Conservation (phyloP, 2,113 vertebrate genomes). For the Corythornis vintsioides region DNA sequence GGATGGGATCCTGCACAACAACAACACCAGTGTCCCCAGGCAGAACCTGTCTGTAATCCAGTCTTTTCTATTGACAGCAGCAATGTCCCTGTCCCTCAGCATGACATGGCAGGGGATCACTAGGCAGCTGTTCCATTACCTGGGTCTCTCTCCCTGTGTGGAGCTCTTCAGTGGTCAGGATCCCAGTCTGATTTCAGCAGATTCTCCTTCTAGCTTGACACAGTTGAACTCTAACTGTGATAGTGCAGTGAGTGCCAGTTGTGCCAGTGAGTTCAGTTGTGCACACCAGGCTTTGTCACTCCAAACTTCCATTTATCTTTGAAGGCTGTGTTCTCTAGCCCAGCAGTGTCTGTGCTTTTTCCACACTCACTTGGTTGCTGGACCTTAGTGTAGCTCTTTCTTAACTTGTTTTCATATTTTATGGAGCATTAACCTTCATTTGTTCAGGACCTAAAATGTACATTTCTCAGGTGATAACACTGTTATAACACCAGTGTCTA, state of each 20-base stretch:
- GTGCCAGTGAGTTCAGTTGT: neutral
- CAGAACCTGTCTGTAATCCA: neutral
- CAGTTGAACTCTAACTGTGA: rapidly evolving
- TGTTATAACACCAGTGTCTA: neutral
- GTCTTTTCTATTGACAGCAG: neutral
- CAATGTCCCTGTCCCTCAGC: neutral
- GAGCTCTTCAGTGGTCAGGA: neutral
- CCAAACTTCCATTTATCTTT: neutral
- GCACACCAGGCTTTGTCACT: neutral
- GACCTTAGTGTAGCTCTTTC: neutral
- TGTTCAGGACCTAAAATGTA: neutral
- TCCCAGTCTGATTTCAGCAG: no score
- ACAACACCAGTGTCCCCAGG: neutral
- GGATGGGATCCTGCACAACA: neutral
- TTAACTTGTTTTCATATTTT: neutral
- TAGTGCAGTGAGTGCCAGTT: neutral
- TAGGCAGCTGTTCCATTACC: neutral
- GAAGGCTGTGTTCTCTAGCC: neutral
- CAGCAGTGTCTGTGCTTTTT: neutral
- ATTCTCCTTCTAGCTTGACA: neutral
- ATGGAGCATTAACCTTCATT: neutral
- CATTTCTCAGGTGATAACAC: neutral
- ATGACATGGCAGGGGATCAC: rapidly evolving
- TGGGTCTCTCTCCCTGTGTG: neutral
- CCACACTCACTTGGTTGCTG: neutral